These are phyloP conservation scores for Gila robusta DNA, from an alignment of 2,797 vertebrate genomes.

Conservation along the genomic window DNA sequence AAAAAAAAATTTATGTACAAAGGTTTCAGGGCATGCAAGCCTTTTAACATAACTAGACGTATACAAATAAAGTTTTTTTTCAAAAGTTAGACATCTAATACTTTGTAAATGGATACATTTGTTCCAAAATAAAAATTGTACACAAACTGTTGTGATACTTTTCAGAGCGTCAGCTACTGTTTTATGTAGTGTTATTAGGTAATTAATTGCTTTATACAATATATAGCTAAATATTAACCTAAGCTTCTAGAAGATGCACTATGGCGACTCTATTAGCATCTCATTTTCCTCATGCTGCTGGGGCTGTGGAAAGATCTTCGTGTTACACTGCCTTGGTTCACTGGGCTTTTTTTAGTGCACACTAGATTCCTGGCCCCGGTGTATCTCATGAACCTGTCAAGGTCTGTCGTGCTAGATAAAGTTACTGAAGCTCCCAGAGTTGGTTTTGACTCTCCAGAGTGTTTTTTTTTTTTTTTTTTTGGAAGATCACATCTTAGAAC, in stretches of 20 bases:
- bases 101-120: neutral
- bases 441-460: slow-evolving; percentile 32
- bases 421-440: slow-evolving; percentile 67
- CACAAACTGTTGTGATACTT: neutral
- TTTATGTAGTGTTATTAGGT: neutral
- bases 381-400: slow-evolving; percentile 73
- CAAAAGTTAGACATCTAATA: neutral
- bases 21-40: no score
- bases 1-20: no score
- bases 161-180: neutral
- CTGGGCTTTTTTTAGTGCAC: slow-evolving; percentile 79
- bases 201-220: neutral
- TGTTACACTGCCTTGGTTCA: slow-evolving; percentile 58
- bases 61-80: neutral
- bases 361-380: slow-evolving; percentile 73
- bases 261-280: slow-evolving; percentile 24
- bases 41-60: no score
- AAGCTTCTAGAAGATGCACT: neutral
- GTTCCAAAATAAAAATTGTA: no score
- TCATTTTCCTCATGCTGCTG: neutral
- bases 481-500: slow-evolving; percentile 1
- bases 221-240: neutral
- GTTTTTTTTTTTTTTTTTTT: neutral
- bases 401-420: slow-evolving; percentile 65
- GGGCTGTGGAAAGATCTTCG: slow-evolving; percentile 54